A percentile compares a stretch with the other conserved stretches of the same genome.
Evolutionary conservation across 2,113 vertebrate species (phyloP).

Genomic region (Alaudala cheleensis): DNA sequence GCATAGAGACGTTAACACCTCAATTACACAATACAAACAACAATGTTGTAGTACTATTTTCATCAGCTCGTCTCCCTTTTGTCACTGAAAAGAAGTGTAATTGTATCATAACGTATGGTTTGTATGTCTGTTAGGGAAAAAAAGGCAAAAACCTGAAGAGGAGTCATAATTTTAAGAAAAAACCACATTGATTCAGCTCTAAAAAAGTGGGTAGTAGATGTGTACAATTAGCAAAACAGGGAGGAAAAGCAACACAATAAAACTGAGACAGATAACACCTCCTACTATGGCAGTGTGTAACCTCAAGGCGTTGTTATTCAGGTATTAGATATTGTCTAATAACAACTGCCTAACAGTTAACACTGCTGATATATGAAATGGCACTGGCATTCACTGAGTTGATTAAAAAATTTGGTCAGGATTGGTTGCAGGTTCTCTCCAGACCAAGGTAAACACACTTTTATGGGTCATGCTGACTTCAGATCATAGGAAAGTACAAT

Average conservation of each 20-base stretch:
- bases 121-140: not conserved
- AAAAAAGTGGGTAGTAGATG: not conserved
- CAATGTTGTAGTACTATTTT: not conserved
- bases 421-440: not conserved
- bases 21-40: not conserved
- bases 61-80: not conserved
- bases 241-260: not conserved
- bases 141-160: not conserved
- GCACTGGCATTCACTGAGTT: not conserved
- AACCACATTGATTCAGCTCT: not conserved
- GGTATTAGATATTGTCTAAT: not conserved
- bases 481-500: not conserved
- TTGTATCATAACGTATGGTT: not conserved
- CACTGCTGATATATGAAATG: rapidly evolving
- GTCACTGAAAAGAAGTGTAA: not conserved
- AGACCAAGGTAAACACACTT: not conserved
- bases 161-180: not conserved
- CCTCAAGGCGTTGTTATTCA: not conserved
- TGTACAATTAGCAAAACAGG: not conserved
- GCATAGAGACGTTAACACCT: not conserved
- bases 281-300: not conserved
- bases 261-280: not conserved
- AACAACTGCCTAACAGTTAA: not conserved
- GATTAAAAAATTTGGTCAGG: not conserved
- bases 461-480: not conserved